Base-by-base conservation (phyloP, 2,888 invertebrate species). In the Phaonia tiefii region DNA sequence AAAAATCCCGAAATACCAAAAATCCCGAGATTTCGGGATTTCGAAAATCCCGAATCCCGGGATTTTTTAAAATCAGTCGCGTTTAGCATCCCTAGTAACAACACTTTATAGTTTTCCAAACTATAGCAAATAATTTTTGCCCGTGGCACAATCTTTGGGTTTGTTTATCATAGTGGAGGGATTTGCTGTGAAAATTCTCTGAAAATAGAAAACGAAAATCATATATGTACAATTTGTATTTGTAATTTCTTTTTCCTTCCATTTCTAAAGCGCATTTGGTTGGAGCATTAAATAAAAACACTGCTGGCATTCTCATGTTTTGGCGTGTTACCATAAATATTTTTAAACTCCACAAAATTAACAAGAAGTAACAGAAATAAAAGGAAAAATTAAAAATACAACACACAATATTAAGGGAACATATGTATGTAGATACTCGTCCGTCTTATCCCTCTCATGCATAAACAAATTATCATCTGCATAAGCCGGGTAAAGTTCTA, bases 261-360 rank as follows among this genome's bases (percentile, higher is more conserved):
- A 67, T 71, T 10, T 42, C 13, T 65, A 37, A 4, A 15, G 49
- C 20, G 49, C 7, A 49, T 20, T 49, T 20, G 15, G 2, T 20
- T 37, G 11, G 60, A 54, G 75, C 78, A 78, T 69, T 51, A 22
- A 69, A 78, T 63, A 78, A 75, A 70, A 31, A 31, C 74, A 76
- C 74, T 73, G 76, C 76, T 76, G 74, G n/a, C n/a, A n/a, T n/a
- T n/a, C n/a, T 76, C 63, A 75, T 81, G 60, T 76, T 79, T 82
- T 76, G 74, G 79, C 74, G 74, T 76, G 44, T 74, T 74, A 79
- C 82, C 73, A 79, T 76, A 82, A 82, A 79, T 77, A 76, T 82
- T 82, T 82, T 77, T 81, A 75, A 81, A 78, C 81, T 78, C 75
- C 81, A 78, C 31, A 58, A 60, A 79, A 63, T 75, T 17, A 31